Conservation (phyloP, 2,888 invertebrate species). For the Nasonovia ribisnigri region DNA sequence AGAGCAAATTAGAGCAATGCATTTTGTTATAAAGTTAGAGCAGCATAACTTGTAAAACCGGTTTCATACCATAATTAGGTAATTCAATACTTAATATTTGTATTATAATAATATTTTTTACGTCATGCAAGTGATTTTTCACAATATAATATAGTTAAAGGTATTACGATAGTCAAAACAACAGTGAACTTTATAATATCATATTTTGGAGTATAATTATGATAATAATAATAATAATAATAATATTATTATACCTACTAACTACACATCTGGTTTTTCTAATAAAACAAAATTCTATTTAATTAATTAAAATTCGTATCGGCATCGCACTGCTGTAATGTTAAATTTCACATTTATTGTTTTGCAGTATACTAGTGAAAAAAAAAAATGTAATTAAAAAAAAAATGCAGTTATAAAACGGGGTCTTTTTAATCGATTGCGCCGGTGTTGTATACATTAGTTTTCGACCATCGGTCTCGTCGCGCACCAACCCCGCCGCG, state of each 20-base stretch:
- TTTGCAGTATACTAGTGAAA: background rate
- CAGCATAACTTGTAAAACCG: background rate
- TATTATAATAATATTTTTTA: background rate
- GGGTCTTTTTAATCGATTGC: background rate
- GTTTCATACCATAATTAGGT: background rate
- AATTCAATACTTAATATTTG: background rate
- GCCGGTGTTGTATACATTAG: background rate
- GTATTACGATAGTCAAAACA: background rate
- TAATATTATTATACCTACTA: background rate
- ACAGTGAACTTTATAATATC: background rate
- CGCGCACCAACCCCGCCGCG: background rate
- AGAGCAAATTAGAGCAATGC: background rate
- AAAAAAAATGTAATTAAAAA: background rate
- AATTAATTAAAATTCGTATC: background rate
- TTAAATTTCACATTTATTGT: conserved; percentile 2
- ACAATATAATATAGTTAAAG: background rate
- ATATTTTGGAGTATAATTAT: background rate
- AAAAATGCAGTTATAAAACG: background rate
- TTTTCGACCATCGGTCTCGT: background rate
- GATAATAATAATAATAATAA: too few relatives aligned
- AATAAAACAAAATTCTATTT: background rate
- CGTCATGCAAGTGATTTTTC: background rate
- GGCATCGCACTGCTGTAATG: background rate
- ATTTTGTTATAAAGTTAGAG: background rate
- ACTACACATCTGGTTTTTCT: background rate